Conservation (phyloP, 1,140 invertebrate species). For the Cyrtorhinus lividipennis region DNA sequence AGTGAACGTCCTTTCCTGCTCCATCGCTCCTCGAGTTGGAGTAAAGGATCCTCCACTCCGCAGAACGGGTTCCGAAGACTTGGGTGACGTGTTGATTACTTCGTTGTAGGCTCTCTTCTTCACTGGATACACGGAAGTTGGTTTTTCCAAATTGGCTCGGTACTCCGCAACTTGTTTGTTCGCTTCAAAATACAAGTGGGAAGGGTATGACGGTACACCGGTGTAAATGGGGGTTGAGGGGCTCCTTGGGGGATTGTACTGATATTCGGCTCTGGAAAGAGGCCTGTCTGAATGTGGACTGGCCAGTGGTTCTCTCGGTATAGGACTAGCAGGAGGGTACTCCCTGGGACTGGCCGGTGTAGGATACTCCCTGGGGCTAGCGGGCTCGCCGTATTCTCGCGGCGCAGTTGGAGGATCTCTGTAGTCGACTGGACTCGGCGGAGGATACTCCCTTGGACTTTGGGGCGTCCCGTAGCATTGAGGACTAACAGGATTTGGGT, state of each 20-base stretch:
- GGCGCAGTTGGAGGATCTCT: not conserved
- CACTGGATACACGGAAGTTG: constrained; percentile 29
- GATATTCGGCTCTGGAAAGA: constrained; percentile 15
- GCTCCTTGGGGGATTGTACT: constrained; percentile 6
- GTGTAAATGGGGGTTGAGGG: constrained; percentile 12
- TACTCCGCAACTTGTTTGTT: constrained; percentile 20
- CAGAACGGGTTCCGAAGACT: constrained; percentile 12
- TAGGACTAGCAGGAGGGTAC: constrained; percentile 5
- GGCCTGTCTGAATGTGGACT: constrained; percentile 14
- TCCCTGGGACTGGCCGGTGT: constrained; percentile 5
- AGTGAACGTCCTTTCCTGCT: constrained; percentile 25
- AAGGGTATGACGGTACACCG: constrained; percentile 19
- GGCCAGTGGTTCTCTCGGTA: constrained; percentile 18
- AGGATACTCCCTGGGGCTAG: not conserved
- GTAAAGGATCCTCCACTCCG: constrained; percentile 24
- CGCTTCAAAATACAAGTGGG: constrained; percentile 22
- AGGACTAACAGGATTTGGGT: constrained; percentile 3
- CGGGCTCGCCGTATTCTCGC: not conserved
- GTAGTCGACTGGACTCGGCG: not conserved
- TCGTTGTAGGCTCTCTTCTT: constrained; percentile 45
- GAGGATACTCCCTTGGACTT: constrained; percentile 7
- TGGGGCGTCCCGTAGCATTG: not conserved
- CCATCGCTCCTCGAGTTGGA: constrained; percentile 23
- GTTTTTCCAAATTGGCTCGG: constrained; percentile 4
- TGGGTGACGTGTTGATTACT: constrained; percentile 25